Percentiles rank a stretch among this genome's conserved stretches.
Evolutionary conservation across 2,888 invertebrate species (phyloP).

Genomic region (Itoplectis maculator): DNA sequence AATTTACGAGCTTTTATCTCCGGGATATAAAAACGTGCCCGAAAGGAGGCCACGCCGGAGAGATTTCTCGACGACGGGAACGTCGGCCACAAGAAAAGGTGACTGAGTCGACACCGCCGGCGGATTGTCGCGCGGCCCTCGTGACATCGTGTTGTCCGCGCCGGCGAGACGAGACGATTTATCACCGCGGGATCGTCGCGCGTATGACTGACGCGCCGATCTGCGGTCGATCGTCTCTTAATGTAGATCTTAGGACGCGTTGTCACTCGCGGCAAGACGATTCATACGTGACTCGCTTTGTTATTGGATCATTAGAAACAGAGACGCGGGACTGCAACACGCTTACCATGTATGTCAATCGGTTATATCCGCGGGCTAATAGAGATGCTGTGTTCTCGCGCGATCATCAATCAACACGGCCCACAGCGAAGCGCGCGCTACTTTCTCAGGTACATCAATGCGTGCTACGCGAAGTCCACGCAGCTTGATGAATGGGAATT

Average conservation of each 20-base stretch:
- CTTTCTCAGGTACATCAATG: background rate
- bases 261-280: slow-evolving; percentile 33
- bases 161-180: slow-evolving; percentile 31
- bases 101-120: slow-evolving; percentile 47
- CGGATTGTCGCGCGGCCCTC: slow-evolving; percentile 37
- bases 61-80: slow-evolving; percentile 18
- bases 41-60: background rate
- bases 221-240: slow-evolving; percentile 32
- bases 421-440: background rate
- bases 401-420: slow-evolving; percentile 14
- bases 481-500: slow-evolving; percentile 48
- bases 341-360: background rate
- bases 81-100: background rate
- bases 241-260: slow-evolving; percentile 26
- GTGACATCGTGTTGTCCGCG: slow-evolving; percentile 36
- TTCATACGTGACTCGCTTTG: slow-evolving; percentile 50
- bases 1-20: slow-evolving; percentile 4
- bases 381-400: background rate
- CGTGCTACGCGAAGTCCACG: background rate
- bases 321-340: slow-evolving; percentile 40
- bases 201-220: slow-evolving; percentile 31
- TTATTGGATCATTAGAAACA: slow-evolving; percentile 37
- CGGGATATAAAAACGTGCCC: background rate
- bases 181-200: slow-evolving; percentile 1
- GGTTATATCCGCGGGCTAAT: background rate